phyloP scores from a whole-genome alignment of 2,888 invertebrate species.

The Chalcis sispes region DNA sequence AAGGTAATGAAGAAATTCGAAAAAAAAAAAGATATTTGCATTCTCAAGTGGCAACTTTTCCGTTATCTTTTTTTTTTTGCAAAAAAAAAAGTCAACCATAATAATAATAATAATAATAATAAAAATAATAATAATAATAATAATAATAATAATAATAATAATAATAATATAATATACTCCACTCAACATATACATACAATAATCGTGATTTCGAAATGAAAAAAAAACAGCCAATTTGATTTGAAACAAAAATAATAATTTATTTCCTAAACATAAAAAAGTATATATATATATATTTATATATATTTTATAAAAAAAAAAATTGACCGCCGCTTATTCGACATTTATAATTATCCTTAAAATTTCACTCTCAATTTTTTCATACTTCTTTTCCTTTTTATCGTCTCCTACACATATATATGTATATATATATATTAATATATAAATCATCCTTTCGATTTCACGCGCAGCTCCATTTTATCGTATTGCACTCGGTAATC shows the following conservation, averaged over 20 bases:
- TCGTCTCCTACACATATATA: slow-evolving; percentile 20
- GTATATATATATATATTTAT: too few relatives aligned
- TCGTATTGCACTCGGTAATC: slow-evolving; percentile 57
- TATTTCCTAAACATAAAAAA: slow-evolving; percentile 54
- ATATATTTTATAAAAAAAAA: too few relatives aligned
- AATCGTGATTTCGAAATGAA: slow-evolving; percentile 55
- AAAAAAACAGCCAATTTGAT: slow-evolving; percentile 57
- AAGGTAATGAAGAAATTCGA: slow-evolving; percentile 37
- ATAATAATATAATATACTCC: slow-evolving; percentile 47
- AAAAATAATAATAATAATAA: slow-evolving; percentile 51
- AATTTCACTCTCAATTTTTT: slow-evolving; percentile 56
- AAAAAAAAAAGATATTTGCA: slow-evolving; percentile 19
- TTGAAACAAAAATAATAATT: slow-evolving; percentile 58
- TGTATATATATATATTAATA: slow-evolving; percentile 18
- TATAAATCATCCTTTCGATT: slow-evolving; percentile 43
- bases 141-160: slow-evolving; percentile 49
- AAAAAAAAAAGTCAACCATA: slow-evolving; percentile 49
- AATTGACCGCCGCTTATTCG: slow-evolving; percentile 36
- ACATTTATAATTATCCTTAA: slow-evolving; percentile 29
- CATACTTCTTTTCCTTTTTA: slow-evolving; percentile 46
- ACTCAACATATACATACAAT: slow-evolving; percentile 56
- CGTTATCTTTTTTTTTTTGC: slow-evolving; percentile 39
- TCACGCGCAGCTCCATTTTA: slow-evolving; percentile 51
- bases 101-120: slow-evolving; percentile 56
- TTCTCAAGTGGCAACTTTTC: slow-evolving; percentile 36